Evolutionary conservation across 2,797 vertebrate species (phyloP).

Genomic region (Mus caroli): DNA sequence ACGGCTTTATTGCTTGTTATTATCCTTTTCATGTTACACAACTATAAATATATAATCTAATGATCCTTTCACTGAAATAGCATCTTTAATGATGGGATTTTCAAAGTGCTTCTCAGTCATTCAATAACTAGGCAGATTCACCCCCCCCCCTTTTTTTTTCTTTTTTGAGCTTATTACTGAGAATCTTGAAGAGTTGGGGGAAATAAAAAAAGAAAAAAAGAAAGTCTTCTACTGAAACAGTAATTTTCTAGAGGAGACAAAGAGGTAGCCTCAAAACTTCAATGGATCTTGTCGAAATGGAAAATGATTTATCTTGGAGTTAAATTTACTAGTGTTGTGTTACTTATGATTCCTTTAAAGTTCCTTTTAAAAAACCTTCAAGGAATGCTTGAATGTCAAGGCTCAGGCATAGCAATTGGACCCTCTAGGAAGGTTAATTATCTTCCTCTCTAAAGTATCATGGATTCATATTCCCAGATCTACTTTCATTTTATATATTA

Average conservation of each 20-base stretch:
- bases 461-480: slow-evolving; percentile 4
- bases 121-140: slow-evolving; percentile 62
- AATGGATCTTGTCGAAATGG: background rate
- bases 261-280: background rate
- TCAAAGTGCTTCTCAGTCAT: slow-evolving; percentile 66
- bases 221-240: background rate
- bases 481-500: background rate
- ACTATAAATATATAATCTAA: slow-evolving; percentile 67
- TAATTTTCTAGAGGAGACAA: background rate
- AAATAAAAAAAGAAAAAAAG: slow-evolving; percentile 2
- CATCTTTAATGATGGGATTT: slow-evolving; percentile 68
- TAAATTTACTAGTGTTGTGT: background rate
- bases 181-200: slow-evolving; percentile 24
- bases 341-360: background rate
- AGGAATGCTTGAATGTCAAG: background rate
- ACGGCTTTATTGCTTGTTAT: slow-evolving; percentile 23
- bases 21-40: slow-evolving; percentile 64
- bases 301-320: background rate
- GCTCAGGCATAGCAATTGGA: background rate
- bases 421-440: background rate
- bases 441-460: background rate
- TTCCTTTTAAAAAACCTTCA: background rate
- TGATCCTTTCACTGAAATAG: slow-evolving; percentile 66
- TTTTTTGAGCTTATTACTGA: background rate
- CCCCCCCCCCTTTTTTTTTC: background rate